Evolutionary conservation across 2,113 vertebrate species (phyloP).

Genomic region (Delphinapterus leucas): DNA sequence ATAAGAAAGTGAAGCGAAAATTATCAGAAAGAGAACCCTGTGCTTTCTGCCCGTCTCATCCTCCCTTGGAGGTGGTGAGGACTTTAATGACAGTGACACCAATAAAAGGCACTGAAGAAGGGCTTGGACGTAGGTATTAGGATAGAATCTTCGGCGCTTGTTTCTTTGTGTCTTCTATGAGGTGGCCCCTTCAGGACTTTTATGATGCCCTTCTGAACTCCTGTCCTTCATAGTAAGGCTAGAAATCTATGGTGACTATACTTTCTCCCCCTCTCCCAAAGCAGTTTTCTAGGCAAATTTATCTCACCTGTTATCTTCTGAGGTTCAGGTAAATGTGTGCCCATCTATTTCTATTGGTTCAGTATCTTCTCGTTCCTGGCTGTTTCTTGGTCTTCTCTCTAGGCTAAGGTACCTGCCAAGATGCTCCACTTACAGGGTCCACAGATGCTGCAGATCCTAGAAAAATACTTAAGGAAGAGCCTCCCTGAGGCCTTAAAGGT

Average conservation of each 20-base stretch:
- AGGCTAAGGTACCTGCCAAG: not conserved
- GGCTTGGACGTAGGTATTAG: not conserved
- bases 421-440: not conserved
- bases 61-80: not conserved
- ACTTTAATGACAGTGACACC: not conserved
- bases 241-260: not conserved
- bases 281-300: not conserved
- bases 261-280: not conserved
- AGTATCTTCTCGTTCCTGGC: not conserved
- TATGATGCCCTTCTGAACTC: not conserved
- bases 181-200: not conserved
- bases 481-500: constrained; percentile 33
- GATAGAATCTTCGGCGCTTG: not conserved
- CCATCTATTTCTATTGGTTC: not conserved
- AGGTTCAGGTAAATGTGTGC: not conserved
- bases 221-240: not conserved
- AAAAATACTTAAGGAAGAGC: not conserved
- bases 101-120: not conserved
- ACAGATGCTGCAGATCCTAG: not conserved
- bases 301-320: not conserved
- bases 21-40: not conserved
- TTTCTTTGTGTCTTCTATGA: not conserved
- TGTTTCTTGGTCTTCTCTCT: not conserved
- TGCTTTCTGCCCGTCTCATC: not conserved
- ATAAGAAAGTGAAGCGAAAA: not conserved